These are phyloP conservation scores for Prinia subflava DNA, from an alignment of 2,113 vertebrate species.

Conservation along the genomic window DNA sequence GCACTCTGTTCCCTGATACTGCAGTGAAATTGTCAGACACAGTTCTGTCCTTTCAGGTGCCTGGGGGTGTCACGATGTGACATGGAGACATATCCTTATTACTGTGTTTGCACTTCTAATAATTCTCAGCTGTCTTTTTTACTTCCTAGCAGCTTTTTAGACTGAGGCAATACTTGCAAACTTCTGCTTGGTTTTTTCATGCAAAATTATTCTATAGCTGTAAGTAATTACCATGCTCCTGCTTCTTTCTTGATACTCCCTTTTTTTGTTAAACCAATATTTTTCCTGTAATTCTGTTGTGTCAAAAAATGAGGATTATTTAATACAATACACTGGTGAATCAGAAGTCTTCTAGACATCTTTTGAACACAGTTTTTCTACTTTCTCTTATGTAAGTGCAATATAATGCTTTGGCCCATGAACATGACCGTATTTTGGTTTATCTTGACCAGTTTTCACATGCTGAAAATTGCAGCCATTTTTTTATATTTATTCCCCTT, in stretches of 20 bases:
- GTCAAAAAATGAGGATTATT: neutral
- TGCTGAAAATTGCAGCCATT: neutral
- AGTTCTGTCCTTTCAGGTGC: neutral
- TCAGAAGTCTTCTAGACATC: neutral
- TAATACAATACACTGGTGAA: neutral
- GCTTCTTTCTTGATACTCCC: neutral
- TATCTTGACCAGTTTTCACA: neutral
- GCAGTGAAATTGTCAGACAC: neutral
- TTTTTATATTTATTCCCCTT: neutral
- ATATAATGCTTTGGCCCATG: neutral
- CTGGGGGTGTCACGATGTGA: neutral
- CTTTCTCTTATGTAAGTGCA: neutral
- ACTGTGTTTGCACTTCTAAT: neutral
- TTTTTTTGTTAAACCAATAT: neutral
- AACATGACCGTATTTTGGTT: neutral
- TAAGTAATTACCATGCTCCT: neutral
- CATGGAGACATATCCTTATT: neutral
- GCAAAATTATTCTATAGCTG: neutral
- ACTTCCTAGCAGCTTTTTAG: neutral
- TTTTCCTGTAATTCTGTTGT: neutral
- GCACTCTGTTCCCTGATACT: neutral
- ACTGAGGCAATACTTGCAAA: neutral
- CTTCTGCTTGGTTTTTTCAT: neutral
- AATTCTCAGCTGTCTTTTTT: constrained; percentile 1
- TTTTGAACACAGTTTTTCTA: neutral